Conservation (phyloP, 2,113 vertebrate genomes). For the Zosterops japonicus region DNA sequence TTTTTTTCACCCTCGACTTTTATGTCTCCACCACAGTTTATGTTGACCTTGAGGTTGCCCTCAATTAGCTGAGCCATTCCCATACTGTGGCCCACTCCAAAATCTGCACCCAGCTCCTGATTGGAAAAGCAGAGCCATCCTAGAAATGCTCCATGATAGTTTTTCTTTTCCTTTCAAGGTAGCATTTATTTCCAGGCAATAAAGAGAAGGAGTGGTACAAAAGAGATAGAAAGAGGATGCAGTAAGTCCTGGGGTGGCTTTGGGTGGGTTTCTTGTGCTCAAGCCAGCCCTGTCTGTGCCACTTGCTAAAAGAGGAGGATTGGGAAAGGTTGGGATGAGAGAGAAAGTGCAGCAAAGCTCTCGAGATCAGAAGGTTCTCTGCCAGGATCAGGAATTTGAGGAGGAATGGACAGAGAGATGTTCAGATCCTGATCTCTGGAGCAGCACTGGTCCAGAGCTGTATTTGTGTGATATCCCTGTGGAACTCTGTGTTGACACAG, state of each 20-base stretch:
- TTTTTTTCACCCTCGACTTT: no score
- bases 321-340: neutral
- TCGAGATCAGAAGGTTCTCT: neutral
- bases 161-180: constrained; percentile 48
- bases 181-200: constrained; percentile 54
- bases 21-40: no score
- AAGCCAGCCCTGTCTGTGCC: neutral
- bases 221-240: neutral
- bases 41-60: no score
- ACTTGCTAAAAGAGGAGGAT: neutral
- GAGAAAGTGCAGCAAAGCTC: neutral
- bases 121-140: neutral
- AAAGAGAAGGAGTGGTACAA: constrained; percentile 10
- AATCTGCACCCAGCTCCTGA: no score
- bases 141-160: neutral
- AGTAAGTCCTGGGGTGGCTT: neutral
- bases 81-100: no score
- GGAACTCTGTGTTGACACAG: neutral
- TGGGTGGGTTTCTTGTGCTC: neutral
- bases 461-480: neutral
- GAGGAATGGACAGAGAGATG: neutral
- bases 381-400: neutral
- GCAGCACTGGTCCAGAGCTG: accelerated
- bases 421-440: neutral
- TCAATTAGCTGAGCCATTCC: no score